Conservation (phyloP, 1,140 invertebrate genomes). For the Drosophila ananassae region DNA sequence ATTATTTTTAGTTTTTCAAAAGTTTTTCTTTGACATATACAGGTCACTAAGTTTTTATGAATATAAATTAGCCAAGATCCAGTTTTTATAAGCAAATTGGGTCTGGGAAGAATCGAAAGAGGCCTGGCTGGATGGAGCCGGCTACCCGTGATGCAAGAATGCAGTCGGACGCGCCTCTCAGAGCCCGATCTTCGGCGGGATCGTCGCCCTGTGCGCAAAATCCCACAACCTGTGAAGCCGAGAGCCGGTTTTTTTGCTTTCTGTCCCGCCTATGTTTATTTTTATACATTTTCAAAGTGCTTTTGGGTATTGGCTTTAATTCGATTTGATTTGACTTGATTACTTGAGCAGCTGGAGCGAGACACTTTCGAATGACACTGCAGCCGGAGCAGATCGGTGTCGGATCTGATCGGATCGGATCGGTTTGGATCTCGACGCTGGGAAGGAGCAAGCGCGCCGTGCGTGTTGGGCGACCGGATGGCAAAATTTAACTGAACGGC, state of each 20-base stretch:
- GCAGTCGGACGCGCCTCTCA: conserved; percentile 77
- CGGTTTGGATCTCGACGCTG: background rate
- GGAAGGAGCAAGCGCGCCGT: conserved; percentile 57
- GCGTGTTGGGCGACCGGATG: conserved; percentile 58
- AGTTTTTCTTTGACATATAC: too few relatives aligned
- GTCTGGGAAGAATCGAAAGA: conserved; percentile 36
- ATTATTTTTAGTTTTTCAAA: too few relatives aligned
- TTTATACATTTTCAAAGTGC: conserved; percentile 27
- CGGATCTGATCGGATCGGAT: conserved; percentile 3
- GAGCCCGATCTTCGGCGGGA: conserved; percentile 13
- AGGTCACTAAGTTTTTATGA: too few relatives aligned
- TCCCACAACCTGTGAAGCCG: conserved; percentile 15
- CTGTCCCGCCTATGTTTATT: conserved; percentile 25
- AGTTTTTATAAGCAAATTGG: conserved; percentile 14
- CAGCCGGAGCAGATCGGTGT: conserved; percentile 7
- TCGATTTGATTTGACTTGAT: conserved; percentile 20
- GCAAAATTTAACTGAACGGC: conserved; percentile 64
- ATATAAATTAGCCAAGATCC: background rate
- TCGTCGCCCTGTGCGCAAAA: conserved; percentile 46
- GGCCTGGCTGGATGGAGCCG: conserved; percentile 13
- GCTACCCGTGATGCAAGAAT: conserved; percentile 66
- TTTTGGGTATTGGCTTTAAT: conserved; percentile 18
- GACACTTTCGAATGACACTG: conserved; percentile 2
- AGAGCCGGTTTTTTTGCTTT: conserved; percentile 35
- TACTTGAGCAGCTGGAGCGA: conserved; percentile 21